Base-by-base conservation (phyloP, 2,888 invertebrate genomes). In the Cheiracanthium punctorium region DNA sequence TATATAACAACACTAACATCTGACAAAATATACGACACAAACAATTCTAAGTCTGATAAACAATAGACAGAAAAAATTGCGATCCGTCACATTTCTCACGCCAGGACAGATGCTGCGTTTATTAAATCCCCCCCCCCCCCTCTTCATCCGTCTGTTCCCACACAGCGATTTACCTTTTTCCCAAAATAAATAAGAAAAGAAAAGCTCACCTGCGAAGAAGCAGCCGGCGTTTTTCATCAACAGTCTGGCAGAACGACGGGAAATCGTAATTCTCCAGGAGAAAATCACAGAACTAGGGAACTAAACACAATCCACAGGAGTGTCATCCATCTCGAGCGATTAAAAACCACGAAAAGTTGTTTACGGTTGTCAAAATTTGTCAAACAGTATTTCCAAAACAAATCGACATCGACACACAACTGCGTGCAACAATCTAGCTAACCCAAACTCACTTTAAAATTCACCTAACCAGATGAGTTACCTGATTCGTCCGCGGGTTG, bases 201-300 rank as follows among this genome's bases (percentile, higher is more conserved):
- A 58, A 58, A 7, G 58, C 58, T 58, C 58, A 58, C 58, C 58
- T 58, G 58, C 58, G 5, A 58, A 58, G 37, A 58, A 20, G 48
- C 58, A 4, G 58, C 58, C 58, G 58, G 58, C 58, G 58, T 58
- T 58, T 58, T 24, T 17, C 12, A 1, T 58, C 58, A 58, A 58
- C 10, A 48, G 5, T 1, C 2, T 17, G 48, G 58, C n/a, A 7
- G 24, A 1, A 58, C 5, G 24, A 58, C 58, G 5, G 2, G 37
- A 37, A 58, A 24, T 24, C 10, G 24, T 17, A 24, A 7, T 58
- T 58, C 24, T 24, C 48, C 58, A 58, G 24, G 12, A 7, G 17
- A 58, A 58, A 48, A n/a, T 48, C n/a, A 7, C 2, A 48, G 17
- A 48, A 48, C 48, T 37, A 48, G 12, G n/a, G 48, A 48, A 48